Evolutionary conservation across 1,140 invertebrate genomes (phyloP).

Genomic region (Drosophila pachea): DNA sequence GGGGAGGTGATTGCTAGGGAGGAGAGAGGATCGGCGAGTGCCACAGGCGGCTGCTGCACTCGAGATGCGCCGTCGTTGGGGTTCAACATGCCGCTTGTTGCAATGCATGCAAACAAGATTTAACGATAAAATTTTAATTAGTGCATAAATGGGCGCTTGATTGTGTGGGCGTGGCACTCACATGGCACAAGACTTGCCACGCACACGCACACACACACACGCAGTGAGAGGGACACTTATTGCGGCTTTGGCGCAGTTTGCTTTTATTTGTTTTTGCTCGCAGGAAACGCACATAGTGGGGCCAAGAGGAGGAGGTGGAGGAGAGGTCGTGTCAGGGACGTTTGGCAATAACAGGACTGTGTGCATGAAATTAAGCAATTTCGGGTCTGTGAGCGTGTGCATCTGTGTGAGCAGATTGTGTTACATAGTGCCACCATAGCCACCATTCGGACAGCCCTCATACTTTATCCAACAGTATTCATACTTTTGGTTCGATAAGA

Average conservation of each 20-base stretch:
- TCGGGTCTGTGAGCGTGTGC: conserved; percentile 6
- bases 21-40: background rate
- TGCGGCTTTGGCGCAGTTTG: conserved; percentile 68
- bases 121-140: conserved; percentile 78
- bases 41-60: conserved; percentile 16
- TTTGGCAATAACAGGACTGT: conserved; percentile 9
- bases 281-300: conserved; percentile 26
- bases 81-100: conserved; percentile 58
- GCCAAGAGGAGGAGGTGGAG: background rate
- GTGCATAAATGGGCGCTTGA: conserved; percentile 76
- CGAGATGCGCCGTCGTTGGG: conserved; percentile 20
- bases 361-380: conserved; percentile 50
- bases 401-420: conserved; percentile 11
- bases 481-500: background rate
- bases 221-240: conserved; percentile 38
- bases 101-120: conserved; percentile 77
- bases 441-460: conserved; percentile 30
- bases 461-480: conserved; percentile 21
- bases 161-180: conserved; percentile 69
- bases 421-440: conserved; percentile 28
- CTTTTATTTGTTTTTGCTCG: conserved; percentile 64
- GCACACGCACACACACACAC: conserved; percentile 16
- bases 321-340: background rate
- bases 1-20: background rate
- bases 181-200: conserved; percentile 48